Conservation (phyloP, 2,113 vertebrate genomes). For the Vimba vimba region DNA sequence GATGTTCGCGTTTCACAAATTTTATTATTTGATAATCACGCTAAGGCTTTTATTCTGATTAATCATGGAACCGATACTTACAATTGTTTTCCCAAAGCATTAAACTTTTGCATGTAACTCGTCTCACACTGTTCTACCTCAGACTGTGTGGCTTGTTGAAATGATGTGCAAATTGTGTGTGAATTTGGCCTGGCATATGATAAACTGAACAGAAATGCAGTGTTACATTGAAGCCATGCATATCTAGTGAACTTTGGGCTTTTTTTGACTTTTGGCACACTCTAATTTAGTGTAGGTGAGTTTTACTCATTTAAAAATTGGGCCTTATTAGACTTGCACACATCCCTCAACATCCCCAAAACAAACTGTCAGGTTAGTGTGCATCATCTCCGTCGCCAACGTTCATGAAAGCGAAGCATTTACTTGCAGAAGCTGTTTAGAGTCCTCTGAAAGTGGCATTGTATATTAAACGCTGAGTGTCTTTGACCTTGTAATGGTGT, state of each 20-base stretch:
- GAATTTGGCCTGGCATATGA: background rate
- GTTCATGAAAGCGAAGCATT: slow-evolving; percentile 3
- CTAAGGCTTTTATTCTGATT: background rate
- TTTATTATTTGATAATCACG: background rate
- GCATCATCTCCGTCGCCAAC: background rate
- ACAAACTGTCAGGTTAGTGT: background rate
- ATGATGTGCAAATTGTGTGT: too few relatives aligned
- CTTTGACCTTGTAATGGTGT: slow-evolving; percentile 34
- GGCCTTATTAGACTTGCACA: background rate
- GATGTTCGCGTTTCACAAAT: background rate
- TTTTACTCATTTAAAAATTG: background rate
- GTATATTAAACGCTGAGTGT: slow-evolving; percentile 20
- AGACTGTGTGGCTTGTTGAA: too few relatives aligned
- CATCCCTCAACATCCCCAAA: background rate
- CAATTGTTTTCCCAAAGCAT: background rate
- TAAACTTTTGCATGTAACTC: background rate
- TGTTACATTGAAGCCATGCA: background rate
- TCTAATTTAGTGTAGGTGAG: background rate
- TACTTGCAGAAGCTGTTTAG: background rate
- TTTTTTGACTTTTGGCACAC: too few relatives aligned
- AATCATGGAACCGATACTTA: background rate
- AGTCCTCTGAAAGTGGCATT: slow-evolving; percentile 23
- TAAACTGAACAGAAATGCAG: background rate
- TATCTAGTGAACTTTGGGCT: background rate
- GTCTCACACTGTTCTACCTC: background rate